These are phyloP conservation scores for Pegoplata infirma DNA, from an alignment of 2,888 invertebrate species.

Conservation along the genomic window DNA sequence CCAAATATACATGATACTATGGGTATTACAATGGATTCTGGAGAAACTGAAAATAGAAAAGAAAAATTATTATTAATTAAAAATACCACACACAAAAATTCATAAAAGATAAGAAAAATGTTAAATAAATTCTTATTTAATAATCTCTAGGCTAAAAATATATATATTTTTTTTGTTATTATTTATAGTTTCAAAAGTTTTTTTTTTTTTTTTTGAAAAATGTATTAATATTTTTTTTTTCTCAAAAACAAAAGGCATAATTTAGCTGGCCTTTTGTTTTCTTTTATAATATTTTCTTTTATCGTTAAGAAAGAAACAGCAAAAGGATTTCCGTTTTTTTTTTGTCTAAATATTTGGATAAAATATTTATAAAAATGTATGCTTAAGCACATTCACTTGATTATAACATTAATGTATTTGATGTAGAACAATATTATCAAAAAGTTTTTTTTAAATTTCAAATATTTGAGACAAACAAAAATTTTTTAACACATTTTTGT, in stretches of 20 bases:
- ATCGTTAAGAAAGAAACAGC: not conserved
- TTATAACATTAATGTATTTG: too few species aligned
- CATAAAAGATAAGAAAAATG: not conserved
- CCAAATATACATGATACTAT: constrained; percentile 94
- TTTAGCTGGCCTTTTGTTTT: not conserved
- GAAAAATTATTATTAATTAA: too few species aligned
- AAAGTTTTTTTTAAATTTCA: too few species aligned
- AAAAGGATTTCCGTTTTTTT: not conserved
- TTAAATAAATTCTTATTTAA: not conserved
- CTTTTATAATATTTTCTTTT: not conserved
- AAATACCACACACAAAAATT: too few species aligned
- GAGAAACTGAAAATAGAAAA: constrained; percentile 84
- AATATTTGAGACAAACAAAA: too few species aligned
- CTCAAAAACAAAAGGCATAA: not conserved
- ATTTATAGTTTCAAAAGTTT: not conserved
- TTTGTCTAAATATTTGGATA: not conserved
- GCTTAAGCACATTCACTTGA: too few species aligned
- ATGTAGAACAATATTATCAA: too few species aligned
- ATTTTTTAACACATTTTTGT: too few species aligned
- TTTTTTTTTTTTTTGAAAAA: not conserved
- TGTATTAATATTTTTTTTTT: not conserved
- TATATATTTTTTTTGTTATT: not conserved
- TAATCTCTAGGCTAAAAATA: not conserved
- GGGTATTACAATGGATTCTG: constrained; percentile 92
- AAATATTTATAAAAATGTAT: not conserved